Evolutionary conservation across 2,797 vertebrate genomes (phyloP).

Genomic region (Pseudochaenichthys georgianus): DNA sequence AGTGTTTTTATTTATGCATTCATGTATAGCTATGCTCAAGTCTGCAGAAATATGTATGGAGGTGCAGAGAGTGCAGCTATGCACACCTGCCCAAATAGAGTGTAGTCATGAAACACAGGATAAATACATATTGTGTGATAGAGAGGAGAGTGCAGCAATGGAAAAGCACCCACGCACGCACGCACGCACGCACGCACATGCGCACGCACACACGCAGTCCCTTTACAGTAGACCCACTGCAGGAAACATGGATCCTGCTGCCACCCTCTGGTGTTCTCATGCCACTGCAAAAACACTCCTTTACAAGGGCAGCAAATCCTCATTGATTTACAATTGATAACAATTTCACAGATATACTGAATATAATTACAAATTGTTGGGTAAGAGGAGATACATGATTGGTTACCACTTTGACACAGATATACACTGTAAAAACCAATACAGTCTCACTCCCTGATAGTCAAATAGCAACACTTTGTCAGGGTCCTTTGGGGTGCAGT

Average conservation of each 20-base stretch:
- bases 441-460: too few species aligned
- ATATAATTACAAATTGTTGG: neutral
- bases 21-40: too few species aligned
- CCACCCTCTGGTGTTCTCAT: conserved; percentile 60
- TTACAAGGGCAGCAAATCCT: too few species aligned
- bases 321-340: too few species aligned
- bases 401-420: neutral
- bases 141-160: neutral
- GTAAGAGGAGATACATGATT: neutral
- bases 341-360: neutral
- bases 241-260: conserved; percentile 41
- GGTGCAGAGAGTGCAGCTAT: too few species aligned
- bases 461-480: too few species aligned
- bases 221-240: neutral
- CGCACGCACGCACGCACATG: neutral
- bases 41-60: too few species aligned
- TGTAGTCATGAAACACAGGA: too few species aligned
- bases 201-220: neutral
- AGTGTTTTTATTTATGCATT: too few species aligned
- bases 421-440: neutral
- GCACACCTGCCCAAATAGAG: too few species aligned
- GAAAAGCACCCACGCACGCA: neutral
- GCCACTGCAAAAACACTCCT: conserved; percentile 30
- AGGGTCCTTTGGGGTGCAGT: too few species aligned
- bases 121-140: too few species aligned